phyloP scores from a whole-genome alignment of 1,140 invertebrate species.

The Phocides pigmalion region DNA sequence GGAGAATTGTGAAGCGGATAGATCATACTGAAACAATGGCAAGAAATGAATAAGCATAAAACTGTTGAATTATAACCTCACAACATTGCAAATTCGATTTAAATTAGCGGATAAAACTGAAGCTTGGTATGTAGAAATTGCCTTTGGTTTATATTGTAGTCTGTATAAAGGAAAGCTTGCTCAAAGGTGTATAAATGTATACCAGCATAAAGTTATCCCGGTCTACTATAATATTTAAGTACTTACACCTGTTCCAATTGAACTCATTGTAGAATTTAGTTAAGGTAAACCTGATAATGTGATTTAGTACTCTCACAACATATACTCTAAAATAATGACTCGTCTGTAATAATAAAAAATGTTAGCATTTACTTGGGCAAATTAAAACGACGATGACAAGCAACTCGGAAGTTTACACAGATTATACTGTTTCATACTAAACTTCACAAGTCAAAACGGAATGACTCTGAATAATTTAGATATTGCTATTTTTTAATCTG shows the following conservation, averaged over 20 bases:
- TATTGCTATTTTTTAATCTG: too few species aligned
- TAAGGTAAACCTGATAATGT: conserved; percentile 15
- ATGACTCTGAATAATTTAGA: too few species aligned
- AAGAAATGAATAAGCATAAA: conserved; percentile 57
- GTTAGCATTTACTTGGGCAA: not conserved
- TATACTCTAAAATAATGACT: not conserved
- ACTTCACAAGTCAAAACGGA: too few species aligned
- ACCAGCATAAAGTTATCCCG: not conserved
- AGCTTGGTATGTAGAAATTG: too few species aligned
- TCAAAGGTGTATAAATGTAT: too few species aligned
- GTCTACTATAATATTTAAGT: conserved; percentile 4
- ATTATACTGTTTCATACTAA: not conserved
- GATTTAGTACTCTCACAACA: not conserved
- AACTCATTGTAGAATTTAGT: conserved; percentile 89
- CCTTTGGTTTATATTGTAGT: too few species aligned
- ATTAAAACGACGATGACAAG: conserved; percentile 44
- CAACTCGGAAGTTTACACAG: conserved; percentile 40
- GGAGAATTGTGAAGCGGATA: conserved; percentile 99
- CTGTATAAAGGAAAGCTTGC: too few species aligned
- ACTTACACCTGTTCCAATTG: conserved; percentile 96
- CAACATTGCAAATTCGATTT: not conserved
- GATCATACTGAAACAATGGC: conserved; percentile 93
- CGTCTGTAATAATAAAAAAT: not conserved
- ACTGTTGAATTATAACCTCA: conserved; percentile 46
- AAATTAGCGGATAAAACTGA: not conserved